Conservation (phyloP, 2,797 vertebrate genomes). For the Enteromius treurensis region DNA sequence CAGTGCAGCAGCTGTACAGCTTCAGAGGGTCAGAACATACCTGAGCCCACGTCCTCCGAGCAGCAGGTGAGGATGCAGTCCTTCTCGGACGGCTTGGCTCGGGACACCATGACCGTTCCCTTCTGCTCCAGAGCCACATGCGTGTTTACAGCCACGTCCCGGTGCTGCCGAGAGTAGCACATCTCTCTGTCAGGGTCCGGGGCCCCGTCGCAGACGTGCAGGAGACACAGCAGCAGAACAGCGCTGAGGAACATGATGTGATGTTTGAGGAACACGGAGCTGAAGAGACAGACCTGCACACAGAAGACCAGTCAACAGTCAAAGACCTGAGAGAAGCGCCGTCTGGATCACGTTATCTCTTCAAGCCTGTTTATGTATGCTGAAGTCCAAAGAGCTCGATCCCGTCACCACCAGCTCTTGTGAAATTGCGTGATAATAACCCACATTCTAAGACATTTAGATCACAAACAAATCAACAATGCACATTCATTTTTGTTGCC, state of each 20-base stretch:
- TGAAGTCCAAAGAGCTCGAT: neutral
- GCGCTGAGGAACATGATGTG: slow-evolving; percentile 1
- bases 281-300: slow-evolving; percentile 6
- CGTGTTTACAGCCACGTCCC: slow-evolving; percentile 67
- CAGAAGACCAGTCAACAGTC: neutral
- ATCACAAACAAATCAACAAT: neutral
- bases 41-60: slow-evolving; percentile 72
- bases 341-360: neutral
- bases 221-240: slow-evolving; percentile 43
- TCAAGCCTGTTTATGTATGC: neutral
- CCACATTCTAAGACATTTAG: neutral
- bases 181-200: slow-evolving; percentile 64
- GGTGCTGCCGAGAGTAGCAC: slow-evolving; percentile 78
- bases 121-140: slow-evolving; percentile 54
- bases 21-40: slow-evolving; percentile 51
- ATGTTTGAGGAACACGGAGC: neutral
- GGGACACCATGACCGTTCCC: slow-evolving; percentile 60
- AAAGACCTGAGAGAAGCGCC: neutral
- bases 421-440: neutral
- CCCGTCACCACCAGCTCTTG: neutral
- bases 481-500: neutral
- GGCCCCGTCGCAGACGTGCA: slow-evolving; percentile 27
- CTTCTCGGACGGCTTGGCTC: slow-evolving; percentile 63
- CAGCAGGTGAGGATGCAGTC: slow-evolving; percentile 80
- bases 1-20: no score